Conservation (phyloP, 2,113 vertebrate species). For the Dermatemys mawii region DNA sequence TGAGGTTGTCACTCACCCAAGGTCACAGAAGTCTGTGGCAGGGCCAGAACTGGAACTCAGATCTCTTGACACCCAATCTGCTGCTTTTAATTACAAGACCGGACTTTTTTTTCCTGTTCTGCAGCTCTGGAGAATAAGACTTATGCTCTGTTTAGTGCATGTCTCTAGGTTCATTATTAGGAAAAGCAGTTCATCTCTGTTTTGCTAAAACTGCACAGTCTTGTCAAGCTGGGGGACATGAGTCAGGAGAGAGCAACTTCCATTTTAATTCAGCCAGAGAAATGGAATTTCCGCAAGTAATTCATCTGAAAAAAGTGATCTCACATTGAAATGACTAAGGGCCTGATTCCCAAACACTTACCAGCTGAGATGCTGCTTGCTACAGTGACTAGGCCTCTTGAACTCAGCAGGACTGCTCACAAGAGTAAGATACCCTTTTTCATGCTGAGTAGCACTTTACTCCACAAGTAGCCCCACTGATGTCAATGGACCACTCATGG, state of each 20-base stretch:
- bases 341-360: background rate
- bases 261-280: background rate
- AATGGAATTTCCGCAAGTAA: background rate
- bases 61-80: background rate
- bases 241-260: background rate
- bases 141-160: background rate
- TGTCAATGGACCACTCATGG: background rate
- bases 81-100: background rate
- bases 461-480: background rate
- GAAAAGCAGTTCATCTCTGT: background rate
- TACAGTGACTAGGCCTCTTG: rapidly evolving
- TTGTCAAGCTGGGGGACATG: background rate
- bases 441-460: background rate
- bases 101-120: background rate
- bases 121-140: background rate
- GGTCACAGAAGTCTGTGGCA: background rate
- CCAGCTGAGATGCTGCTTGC: background rate
- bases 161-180: background rate
- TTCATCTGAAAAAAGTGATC: background rate
- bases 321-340: background rate
- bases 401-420: background rate
- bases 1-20: background rate
- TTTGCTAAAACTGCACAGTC: background rate
- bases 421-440: too few species aligned
- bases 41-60: background rate